Percentiles rank a stretch among this genome's conserved stretches.
These are phyloP conservation scores for Zaprionus ghesquierei DNA, from an alignment of 1,140 invertebrate species.

Conservation along the genomic window DNA sequence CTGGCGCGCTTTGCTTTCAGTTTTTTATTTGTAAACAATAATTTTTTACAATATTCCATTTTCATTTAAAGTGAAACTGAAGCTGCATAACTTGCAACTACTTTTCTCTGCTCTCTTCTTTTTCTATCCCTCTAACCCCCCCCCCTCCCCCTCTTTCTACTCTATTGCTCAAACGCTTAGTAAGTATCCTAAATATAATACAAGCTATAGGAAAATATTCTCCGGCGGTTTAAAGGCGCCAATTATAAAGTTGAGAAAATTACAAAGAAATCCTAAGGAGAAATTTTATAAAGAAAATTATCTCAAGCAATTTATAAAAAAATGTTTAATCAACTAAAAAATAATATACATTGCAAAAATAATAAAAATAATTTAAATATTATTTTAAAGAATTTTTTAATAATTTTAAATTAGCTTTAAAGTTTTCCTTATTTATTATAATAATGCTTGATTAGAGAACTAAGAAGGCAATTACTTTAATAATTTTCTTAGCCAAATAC, in stretches of 20 bases:
- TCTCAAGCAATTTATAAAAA: background rate
- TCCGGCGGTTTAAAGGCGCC: background rate
- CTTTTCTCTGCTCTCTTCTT: conserved; percentile 7
- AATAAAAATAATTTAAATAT: no score
- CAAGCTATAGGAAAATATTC: background rate
- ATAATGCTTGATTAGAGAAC: no score
- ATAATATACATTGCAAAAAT: no score
- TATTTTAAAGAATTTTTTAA: no score
- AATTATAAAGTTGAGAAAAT: background rate
- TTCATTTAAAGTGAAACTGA: conserved; percentile 36
- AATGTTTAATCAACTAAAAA: no score
- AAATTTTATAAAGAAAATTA: background rate
- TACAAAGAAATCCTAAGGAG: background rate
- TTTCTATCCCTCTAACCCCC: conserved; percentile 1
- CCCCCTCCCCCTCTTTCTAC: conserved; percentile 46
- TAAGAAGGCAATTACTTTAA: no score
- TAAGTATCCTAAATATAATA: conserved; percentile 60
- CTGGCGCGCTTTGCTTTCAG: conserved; percentile 6
- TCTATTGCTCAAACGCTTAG: conserved; percentile 41
- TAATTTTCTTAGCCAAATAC: no score
- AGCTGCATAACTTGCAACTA: conserved; percentile 34
- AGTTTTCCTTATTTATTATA: no score
- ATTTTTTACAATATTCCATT: conserved; percentile 59
- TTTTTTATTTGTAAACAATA: conserved; percentile 73
- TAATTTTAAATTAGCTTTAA: no score